Conservation (phyloP, 2,797 vertebrate species). For the Paguma larvata region DNA sequence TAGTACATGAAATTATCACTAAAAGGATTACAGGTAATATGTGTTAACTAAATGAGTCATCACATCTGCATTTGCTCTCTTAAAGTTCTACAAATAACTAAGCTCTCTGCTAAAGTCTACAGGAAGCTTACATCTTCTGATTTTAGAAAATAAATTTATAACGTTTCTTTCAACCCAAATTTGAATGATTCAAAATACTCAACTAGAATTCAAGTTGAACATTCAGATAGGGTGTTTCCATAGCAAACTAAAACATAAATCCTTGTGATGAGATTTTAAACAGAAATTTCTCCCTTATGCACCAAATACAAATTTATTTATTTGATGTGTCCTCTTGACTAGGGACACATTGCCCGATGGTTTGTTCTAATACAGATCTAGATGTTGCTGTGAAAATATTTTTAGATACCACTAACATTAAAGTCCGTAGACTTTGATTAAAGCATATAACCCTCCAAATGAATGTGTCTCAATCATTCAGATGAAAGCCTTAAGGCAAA, state of each 20-base stretch:
- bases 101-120: not conserved
- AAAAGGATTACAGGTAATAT: not conserved
- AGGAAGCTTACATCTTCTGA: conserved; percentile 12
- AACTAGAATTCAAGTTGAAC: not conserved
- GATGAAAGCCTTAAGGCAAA: not conserved
- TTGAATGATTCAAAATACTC: not conserved
- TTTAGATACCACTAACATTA: not conserved
- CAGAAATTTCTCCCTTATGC: not conserved
- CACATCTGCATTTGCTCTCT: not conserved
- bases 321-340: not conserved
- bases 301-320: not conserved
- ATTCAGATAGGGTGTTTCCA: not conserved
- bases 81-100: not conserved
- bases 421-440: not conserved
- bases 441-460: not conserved
- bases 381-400: not conserved
- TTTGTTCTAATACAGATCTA: not conserved
- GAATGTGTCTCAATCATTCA: not conserved
- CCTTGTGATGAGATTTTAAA: not conserved
- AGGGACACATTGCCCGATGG: not conserved
- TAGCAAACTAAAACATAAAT: not conserved
- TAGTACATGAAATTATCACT: not conserved
- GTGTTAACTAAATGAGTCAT: not conserved
- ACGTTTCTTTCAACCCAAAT: conserved; percentile 20
- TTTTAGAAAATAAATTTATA: conserved; percentile 35